Evolutionary conservation across 1,140 invertebrate genomes (phyloP).

Genomic region (Drosophila eugracilis): DNA sequence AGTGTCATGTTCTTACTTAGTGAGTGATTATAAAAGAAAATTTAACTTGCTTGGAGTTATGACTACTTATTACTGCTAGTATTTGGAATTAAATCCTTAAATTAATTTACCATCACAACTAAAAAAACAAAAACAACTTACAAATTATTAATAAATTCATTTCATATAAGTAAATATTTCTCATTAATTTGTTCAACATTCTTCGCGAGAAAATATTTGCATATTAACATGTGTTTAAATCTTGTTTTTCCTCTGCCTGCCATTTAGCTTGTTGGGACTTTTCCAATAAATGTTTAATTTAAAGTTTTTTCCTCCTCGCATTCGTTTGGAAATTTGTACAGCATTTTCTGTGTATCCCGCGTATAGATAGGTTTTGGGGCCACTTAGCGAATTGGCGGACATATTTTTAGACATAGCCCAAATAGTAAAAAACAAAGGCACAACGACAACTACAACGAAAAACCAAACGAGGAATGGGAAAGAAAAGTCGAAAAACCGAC

Average conservation of each 20-base stretch:
- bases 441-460: too few relatives aligned
- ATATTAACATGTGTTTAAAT: background rate
- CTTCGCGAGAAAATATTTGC: background rate
- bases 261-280: background rate
- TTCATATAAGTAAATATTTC: too few relatives aligned
- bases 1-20: background rate
- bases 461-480: conserved; percentile 2
- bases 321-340: conserved; percentile 1
- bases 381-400: conserved; percentile 78
- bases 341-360: conserved; percentile 43
- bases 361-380: conserved; percentile 55
- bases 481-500: conserved; percentile 15
- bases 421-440: conserved; percentile 58
- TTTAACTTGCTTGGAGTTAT: too few relatives aligned
- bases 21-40: too few relatives aligned
- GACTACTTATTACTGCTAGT: too few relatives aligned
- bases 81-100: too few relatives aligned
- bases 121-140: too few relatives aligned
- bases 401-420: conserved; percentile 71
- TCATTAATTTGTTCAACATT: background rate
- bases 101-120: too few relatives aligned
- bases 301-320: background rate
- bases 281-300: background rate
- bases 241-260: too few relatives aligned
- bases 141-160: too few relatives aligned